phyloP scores from a whole-genome alignment of 2,888 invertebrate species.

The Portevinia maculata region DNA sequence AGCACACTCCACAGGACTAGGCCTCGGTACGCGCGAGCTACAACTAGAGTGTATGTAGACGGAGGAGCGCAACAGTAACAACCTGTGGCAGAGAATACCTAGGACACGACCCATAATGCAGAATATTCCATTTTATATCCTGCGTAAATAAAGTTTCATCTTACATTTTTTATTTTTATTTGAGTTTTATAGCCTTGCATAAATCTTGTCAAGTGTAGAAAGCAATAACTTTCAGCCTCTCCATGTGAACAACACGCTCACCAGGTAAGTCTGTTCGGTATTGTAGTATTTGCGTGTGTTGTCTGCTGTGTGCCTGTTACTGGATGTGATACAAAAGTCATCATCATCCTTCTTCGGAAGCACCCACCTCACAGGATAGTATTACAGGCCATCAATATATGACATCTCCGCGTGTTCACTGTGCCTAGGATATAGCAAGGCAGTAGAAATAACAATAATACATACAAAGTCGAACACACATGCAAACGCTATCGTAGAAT shows the following conservation, averaged over 20 bases:
- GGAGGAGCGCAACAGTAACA: slow-evolving; percentile 34
- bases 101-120: slow-evolving; percentile 73
- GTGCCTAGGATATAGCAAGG: slow-evolving; percentile 8
- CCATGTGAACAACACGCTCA: slow-evolving; percentile 70
- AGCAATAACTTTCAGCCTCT: slow-evolving; percentile 75
- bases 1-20: background rate
- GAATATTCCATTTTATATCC: slow-evolving; percentile 74
- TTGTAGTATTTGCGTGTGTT: slow-evolving; percentile 21
- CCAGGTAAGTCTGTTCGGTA: slow-evolving; percentile 48
- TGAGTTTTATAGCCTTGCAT: slow-evolving; percentile 77
- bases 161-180: slow-evolving; percentile 77
- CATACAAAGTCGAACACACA: slow-evolving; percentile 22
- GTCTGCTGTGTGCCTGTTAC: background rate
- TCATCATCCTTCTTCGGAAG: slow-evolving; percentile 31
- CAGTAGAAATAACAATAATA: slow-evolving; percentile 56
- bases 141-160: slow-evolving; percentile 76
- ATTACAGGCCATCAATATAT: slow-evolving; percentile 64
- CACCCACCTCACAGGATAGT: slow-evolving; percentile 33
- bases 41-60: slow-evolving; percentile 37
- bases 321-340: slow-evolving; percentile 30
- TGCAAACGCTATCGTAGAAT: slow-evolving; percentile 13
- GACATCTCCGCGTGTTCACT: slow-evolving; percentile 51
- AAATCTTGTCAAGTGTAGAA: slow-evolving; percentile 76
- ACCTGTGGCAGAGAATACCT: slow-evolving; percentile 57
- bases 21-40: slow-evolving; percentile 16